A percentile compares a stretch with the other conserved stretches of the same genome.
Conservation (phyloP, 2,888 invertebrate species). For the Epinotia brunnichana region DNA sequence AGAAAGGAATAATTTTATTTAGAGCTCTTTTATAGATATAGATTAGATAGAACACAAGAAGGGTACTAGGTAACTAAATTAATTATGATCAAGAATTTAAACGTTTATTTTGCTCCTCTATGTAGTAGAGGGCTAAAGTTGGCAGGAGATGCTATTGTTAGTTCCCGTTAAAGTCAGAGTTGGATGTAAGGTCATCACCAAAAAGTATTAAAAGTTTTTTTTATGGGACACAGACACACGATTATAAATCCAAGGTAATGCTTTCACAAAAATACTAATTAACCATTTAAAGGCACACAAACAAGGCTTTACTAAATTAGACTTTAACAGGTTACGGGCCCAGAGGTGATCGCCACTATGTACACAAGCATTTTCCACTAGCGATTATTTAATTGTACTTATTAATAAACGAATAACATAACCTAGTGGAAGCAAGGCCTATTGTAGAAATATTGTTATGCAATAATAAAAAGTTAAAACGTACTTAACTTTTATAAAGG, state of each 20-base stretch:
- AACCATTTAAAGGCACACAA: background rate
- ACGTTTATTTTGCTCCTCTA: too few species aligned
- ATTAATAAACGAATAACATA: background rate
- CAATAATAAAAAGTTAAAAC: background rate
- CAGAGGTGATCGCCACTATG: background rate
- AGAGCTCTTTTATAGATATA: too few species aligned
- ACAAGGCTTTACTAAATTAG: background rate
- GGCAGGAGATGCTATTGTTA: too few species aligned
- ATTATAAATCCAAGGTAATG: too few species aligned
- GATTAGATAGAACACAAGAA: too few species aligned
- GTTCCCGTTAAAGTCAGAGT: too few species aligned
- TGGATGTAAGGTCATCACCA: too few species aligned
- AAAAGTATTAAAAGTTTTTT: too few species aligned
- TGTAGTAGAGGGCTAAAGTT: too few species aligned
- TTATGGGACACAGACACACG: too few species aligned
- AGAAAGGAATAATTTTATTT: background rate
- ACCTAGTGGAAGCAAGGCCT: background rate
- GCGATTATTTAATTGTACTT: background rate
- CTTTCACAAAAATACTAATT: background rate
- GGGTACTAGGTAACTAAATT: too few species aligned
- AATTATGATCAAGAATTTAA: too few species aligned
- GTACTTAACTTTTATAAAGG: constrained; percentile 14
- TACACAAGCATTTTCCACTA: background rate
- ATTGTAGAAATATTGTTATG: background rate
- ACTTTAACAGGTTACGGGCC: background rate